These are phyloP conservation scores for Formica aserva DNA, from an alignment of 2,888 invertebrate genomes.

Conservation along the genomic window DNA sequence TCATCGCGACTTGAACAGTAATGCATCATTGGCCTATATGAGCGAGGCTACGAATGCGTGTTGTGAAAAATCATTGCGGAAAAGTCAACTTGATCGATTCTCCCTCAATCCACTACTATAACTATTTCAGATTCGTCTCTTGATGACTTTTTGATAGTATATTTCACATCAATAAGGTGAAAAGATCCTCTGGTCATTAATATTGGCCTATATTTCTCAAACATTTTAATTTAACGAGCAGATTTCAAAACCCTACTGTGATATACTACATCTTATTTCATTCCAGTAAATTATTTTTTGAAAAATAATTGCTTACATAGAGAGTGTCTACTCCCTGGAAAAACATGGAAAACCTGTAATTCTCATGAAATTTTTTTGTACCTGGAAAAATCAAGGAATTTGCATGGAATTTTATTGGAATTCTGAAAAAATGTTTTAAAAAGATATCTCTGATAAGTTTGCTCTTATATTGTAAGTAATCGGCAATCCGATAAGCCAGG, in stretches of 20 bases:
- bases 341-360: too few relatives aligned
- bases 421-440: too few relatives aligned
- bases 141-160: background rate
- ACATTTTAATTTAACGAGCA: background rate
- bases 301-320: too few relatives aligned
- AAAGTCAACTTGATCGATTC: background rate
- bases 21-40: constrained; percentile 52
- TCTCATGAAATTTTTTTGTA: too few relatives aligned
- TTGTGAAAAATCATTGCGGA: background rate
- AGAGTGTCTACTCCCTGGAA: too few relatives aligned
- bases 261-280: too few relatives aligned
- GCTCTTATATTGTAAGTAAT: too few relatives aligned
- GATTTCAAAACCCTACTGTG: background rate
- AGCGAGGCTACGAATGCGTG: background rate
- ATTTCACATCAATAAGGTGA: background rate
- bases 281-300: too few relatives aligned
- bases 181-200: background rate
- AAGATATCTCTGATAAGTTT: too few relatives aligned
- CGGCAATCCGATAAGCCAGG: too few relatives aligned
- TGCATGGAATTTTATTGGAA: too few relatives aligned
- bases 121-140: background rate
- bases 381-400: too few relatives aligned
- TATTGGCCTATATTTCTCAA: background rate
- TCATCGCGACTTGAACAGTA: constrained; percentile 63
- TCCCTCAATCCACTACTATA: background rate